Evolutionary conservation across 2,113 vertebrate species (phyloP).

Genomic region (Indri indri): DNA sequence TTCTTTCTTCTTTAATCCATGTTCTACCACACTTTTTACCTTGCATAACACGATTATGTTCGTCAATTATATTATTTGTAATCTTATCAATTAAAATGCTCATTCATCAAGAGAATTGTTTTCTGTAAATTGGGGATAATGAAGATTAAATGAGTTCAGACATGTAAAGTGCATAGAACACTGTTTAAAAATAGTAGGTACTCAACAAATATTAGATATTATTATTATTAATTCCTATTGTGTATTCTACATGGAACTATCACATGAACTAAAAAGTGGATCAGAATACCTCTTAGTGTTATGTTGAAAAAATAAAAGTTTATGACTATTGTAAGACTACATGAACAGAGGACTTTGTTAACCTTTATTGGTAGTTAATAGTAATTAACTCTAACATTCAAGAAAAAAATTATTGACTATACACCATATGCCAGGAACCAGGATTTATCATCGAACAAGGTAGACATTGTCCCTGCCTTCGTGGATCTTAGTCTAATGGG

Average conservation of each 20-base stretch:
- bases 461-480: background rate
- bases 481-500: background rate
- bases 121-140: background rate
- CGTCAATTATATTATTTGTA: background rate
- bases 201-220: background rate
- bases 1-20: background rate
- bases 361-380: background rate
- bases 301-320: background rate
- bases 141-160: background rate
- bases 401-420: background rate
- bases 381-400: background rate
- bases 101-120: background rate
- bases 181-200: background rate
- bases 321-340: background rate
- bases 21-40: background rate
- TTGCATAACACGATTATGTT: background rate
- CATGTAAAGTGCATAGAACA: background rate
- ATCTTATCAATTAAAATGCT: background rate
- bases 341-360: background rate
- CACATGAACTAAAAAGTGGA: background rate
- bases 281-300: background rate
- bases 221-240: background rate
- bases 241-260: background rate
- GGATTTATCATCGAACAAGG: background rate
- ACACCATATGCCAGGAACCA: background rate